phyloP scores from a whole-genome alignment of 64 coral and sea anemone species.

The Dendrophyllia cribrosa region DNA sequence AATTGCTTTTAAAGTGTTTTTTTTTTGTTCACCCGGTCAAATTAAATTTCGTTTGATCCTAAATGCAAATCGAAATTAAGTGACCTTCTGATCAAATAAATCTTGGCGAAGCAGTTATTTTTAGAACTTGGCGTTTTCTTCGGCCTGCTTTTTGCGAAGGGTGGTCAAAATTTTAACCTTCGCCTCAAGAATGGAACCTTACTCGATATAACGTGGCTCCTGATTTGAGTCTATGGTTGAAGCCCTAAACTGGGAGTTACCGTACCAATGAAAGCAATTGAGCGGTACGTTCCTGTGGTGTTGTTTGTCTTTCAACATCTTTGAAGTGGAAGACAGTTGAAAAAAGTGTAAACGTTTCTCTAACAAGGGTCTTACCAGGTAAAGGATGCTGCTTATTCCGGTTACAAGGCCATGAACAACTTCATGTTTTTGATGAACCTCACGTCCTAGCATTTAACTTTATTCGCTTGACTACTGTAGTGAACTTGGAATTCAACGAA shows the following conservation, averaged over 20 bases:
- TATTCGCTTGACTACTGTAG: too few relatives aligned
- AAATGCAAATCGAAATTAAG: constrained; percentile 36
- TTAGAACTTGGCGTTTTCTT: background rate
- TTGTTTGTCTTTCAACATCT: too few relatives aligned
- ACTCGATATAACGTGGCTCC: background rate
- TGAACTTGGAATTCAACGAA: background rate
- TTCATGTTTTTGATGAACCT: too few relatives aligned
- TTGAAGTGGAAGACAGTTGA: too few relatives aligned
- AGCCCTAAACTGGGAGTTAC: too few relatives aligned
- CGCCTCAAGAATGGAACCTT: background rate
- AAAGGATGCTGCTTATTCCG: too few relatives aligned
- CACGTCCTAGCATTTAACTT: too few relatives aligned
- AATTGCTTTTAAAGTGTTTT: background rate
- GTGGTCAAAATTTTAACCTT: background rate
- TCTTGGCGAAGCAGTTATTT: background rate
- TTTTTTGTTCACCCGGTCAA: constrained; percentile 1
- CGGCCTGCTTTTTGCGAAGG: background rate
- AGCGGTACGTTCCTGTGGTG: too few relatives aligned
- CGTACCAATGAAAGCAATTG: too few relatives aligned
- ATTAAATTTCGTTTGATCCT: constrained; percentile 33
- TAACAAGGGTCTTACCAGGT: too few relatives aligned
- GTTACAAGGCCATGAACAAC: too few relatives aligned
- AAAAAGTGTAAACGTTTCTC: too few relatives aligned
- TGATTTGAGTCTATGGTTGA: background rate
- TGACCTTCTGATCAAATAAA: background rate